A percentile compares a stretch with the other conserved stretches of the same genome.
phyloP scores from a whole-genome alignment of 1,140 invertebrate genomes.

The Neodiprion lecontei region DNA sequence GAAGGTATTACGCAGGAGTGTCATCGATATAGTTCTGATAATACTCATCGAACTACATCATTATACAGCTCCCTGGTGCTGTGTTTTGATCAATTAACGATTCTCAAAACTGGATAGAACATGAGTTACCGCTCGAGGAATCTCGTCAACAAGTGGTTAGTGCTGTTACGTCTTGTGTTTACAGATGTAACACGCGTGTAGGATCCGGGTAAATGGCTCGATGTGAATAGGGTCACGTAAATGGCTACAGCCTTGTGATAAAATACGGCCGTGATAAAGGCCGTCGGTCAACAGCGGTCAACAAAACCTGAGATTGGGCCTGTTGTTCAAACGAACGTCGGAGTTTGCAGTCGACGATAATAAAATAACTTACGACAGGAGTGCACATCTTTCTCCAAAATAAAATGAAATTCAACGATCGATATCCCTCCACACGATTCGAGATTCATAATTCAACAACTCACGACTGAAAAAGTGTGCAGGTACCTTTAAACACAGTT shows the following conservation, averaged over 20 bases:
- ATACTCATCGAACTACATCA: too few relatives aligned
- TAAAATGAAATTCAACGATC: neutral
- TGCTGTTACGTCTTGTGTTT: too few relatives aligned
- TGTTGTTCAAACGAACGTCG: neutral
- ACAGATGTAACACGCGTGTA: neutral
- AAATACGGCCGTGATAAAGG: neutral
- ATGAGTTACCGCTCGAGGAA: too few relatives aligned
- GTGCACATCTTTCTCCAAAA: neutral
- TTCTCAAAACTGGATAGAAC: too few relatives aligned
- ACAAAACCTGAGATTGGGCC: neutral
- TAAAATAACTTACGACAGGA: neutral
- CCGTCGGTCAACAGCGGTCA: neutral
- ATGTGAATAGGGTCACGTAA: neutral
- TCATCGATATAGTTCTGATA: too few relatives aligned
- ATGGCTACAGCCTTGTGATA: neutral
- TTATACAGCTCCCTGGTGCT: too few relatives aligned
- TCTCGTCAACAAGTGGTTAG: too few relatives aligned
- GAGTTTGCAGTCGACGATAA: neutral
- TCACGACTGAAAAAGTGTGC: too few relatives aligned
- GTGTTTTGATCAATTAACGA: too few relatives aligned
- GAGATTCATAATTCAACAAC: too few relatives aligned
- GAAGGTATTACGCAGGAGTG: too few relatives aligned
- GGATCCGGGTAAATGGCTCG: neutral
- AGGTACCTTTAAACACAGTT: too few relatives aligned
- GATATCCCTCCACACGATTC: neutral